phyloP scores from a whole-genome alignment of 2,888 invertebrate genomes.

The Cosmorhoe ocellata region DNA sequence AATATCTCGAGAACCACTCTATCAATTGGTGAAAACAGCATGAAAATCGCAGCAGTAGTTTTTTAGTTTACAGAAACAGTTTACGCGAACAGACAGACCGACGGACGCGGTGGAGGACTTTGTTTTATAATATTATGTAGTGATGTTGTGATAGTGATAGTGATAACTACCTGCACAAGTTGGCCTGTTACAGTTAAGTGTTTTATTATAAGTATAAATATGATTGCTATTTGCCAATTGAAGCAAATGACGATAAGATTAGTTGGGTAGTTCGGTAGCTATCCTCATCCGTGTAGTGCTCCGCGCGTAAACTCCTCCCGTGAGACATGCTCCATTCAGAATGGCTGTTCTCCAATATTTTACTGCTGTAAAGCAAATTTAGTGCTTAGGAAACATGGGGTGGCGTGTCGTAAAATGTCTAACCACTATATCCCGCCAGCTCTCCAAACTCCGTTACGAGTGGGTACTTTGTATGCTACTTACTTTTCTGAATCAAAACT shows the following conservation, averaged over 20 bases:
- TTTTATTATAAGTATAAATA: no score
- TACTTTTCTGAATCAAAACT: background rate
- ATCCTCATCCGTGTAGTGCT: conserved; percentile 31
- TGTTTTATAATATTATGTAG: no score
- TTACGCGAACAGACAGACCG: no score
- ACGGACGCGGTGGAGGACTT: no score
- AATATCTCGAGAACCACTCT: no score
- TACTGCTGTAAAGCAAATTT: conserved; percentile 32
- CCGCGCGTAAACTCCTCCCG: conserved; percentile 37
- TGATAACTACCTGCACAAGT: no score
- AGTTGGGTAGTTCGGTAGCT: no score
- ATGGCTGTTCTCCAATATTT: conserved; percentile 32
- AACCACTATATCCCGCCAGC: conserved; percentile 13
- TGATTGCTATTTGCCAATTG: background rate
- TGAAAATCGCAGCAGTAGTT: no score
- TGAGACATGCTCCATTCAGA: conserved; percentile 32
- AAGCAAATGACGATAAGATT: background rate
- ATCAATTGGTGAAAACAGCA: no score
- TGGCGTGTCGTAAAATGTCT: conserved; percentile 26
- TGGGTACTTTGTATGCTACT: conserved; percentile 13
- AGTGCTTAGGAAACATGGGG: conserved; percentile 26
- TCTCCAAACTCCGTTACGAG: conserved; percentile 10
- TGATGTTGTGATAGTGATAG: no score
- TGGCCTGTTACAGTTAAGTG: no score
- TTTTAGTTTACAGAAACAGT: no score